A percentile compares a stretch with the other conserved stretches of the same genome.
These are phyloP conservation scores for Cirrhinus molitorella DNA, from an alignment of 2,797 vertebrate species.

Conservation along the genomic window DNA sequence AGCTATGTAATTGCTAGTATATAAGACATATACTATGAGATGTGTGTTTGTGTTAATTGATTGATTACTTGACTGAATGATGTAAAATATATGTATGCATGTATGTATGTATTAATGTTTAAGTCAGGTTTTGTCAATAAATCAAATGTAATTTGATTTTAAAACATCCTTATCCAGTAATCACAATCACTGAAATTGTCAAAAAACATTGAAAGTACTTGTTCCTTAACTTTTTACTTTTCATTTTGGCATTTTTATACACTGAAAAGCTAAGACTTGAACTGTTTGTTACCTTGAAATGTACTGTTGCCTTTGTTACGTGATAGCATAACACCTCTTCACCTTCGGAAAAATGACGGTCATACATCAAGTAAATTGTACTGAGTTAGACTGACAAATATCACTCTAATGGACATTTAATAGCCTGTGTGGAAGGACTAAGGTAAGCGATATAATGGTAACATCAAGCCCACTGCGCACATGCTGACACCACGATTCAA, in stretches of 20 bases:
- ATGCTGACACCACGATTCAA: constrained; percentile 41
- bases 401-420: constrained; percentile 71
- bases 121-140: neutral
- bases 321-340: constrained; percentile 75
- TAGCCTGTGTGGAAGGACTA: constrained; percentile 55
- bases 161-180: neutral
- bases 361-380: constrained; percentile 84
- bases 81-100: too few relatives aligned
- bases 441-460: constrained; percentile 43
- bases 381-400: constrained; percentile 73
- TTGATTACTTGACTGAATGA: too few relatives aligned
- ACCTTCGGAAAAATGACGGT: constrained; percentile 74
- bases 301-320: constrained; percentile 64
- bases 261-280: neutral
- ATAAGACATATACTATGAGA: neutral
- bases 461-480: constrained; percentile 43
- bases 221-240: neutral
- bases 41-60: too few relatives aligned
- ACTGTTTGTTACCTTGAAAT: constrained; percentile 10
- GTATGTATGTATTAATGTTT: too few relatives aligned
- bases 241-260: neutral
- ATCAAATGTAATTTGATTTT: neutral
- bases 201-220: neutral
- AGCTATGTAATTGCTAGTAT: neutral
- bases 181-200: neutral